Evolutionary conservation across 2,888 invertebrate genomes (phyloP).

Genomic region (Phrixothrix hirtus): DNA sequence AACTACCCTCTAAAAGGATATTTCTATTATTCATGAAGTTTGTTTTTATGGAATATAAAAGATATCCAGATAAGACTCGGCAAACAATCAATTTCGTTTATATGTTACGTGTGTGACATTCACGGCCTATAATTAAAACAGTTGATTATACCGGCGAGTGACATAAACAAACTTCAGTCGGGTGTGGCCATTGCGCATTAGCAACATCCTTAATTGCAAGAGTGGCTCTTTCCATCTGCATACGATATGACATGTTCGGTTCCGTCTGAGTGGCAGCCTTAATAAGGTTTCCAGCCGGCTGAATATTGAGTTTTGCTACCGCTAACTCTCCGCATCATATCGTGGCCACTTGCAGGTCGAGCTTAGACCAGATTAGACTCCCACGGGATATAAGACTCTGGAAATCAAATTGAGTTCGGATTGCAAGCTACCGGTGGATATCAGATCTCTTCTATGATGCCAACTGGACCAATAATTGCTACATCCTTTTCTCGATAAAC

Average conservation of each 20-base stretch:
- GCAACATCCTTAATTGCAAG: conserved; percentile 46
- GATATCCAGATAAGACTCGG: conserved; percentile 37
- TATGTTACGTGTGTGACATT: conserved; percentile 29
- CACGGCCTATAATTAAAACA: conserved; percentile 31
- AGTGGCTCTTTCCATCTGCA: conserved; percentile 46
- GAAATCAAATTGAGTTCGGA: conserved; percentile 59
- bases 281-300: conserved; percentile 59
- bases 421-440: conserved; percentile 50
- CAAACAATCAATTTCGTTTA: conserved; percentile 36
- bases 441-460: conserved; percentile 46
- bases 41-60: conserved; percentile 41
- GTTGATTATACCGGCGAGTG: conserved; percentile 32
- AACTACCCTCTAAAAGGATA: conserved; percentile 40
- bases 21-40: conserved; percentile 42
- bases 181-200: conserved; percentile 37
- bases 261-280: conserved; percentile 55
- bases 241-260: conserved; percentile 50
- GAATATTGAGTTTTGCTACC: conserved; percentile 57
- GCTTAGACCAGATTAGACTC: conserved; percentile 57
- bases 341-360: conserved; percentile 56
- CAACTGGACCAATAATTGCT: conserved; percentile 46
- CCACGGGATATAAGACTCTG: conserved; percentile 52
- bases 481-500: conserved; percentile 20
- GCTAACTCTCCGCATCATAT: conserved; percentile 49
- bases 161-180: conserved; percentile 32